Conservation (phyloP, 1,140 invertebrate species). For the Drosophila sechellia region DNA sequence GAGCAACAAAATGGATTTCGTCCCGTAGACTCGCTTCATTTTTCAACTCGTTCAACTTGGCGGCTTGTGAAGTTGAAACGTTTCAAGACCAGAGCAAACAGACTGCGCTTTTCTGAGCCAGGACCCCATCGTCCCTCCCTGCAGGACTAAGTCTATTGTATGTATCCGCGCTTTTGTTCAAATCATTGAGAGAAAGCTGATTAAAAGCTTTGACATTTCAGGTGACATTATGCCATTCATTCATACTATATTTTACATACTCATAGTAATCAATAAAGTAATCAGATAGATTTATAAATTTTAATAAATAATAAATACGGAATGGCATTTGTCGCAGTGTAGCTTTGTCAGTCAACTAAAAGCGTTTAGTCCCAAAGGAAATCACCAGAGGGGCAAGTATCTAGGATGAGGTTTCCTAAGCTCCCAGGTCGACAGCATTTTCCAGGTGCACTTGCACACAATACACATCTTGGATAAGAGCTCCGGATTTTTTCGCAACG, state of each 20-base stretch:
- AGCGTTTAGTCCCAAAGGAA: constrained; percentile 47
- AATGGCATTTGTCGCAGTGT: background rate
- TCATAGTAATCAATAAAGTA: too few species aligned
- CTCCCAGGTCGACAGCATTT: background rate
- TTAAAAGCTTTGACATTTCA: too few species aligned
- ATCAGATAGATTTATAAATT: too few species aligned
- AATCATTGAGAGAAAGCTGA: constrained; percentile 1
- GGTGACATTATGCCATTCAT: too few species aligned
- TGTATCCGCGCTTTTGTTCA: constrained; percentile 15
- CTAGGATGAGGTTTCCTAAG: constrained; percentile 12
- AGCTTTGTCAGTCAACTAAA: constrained; percentile 49
- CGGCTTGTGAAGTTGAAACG: constrained; percentile 41
- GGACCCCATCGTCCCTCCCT: background rate
- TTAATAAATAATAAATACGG: too few species aligned
- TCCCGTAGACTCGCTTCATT: constrained; percentile 39
- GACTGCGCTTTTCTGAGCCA: constrained; percentile 57
- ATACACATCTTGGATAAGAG: background rate
- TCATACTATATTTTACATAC: too few species aligned
- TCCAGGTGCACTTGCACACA: constrained; percentile 37
- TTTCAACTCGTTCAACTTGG: constrained; percentile 45
- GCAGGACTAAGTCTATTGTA: constrained; percentile 16
- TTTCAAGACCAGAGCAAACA: constrained; percentile 69
- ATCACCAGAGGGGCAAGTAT: constrained; percentile 37
- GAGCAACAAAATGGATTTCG: constrained; percentile 48
- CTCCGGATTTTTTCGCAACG: background rate